Base-by-base conservation (phyloP, 2,113 vertebrate genomes). In the Gambusia holbrooki region DNA sequence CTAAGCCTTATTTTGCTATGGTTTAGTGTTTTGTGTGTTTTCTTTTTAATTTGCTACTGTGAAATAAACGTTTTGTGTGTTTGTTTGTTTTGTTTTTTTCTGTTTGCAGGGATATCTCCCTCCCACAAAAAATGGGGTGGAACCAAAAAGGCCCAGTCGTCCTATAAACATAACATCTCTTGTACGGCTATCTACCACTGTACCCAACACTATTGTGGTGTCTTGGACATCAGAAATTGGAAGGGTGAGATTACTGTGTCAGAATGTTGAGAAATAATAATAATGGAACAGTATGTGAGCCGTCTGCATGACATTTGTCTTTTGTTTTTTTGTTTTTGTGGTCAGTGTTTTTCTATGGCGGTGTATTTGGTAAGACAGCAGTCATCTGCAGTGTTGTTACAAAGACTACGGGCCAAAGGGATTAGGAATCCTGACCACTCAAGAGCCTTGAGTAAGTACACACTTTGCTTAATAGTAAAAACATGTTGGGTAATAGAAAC, bases 81-180 rank as follows among this genome's bases (percentile, higher is more conserved):
- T 77, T 42, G 2, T 14, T 10, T 14, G 73, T 9, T 15, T 77
- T 27, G 27, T 13, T 42, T 14, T 10, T 15, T 77, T 33, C 79
- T 66, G 5, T 58, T 65, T 71, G 35, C 68, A 99, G 98, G 98
- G 98, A 76, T 99, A 99, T 84, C 98, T 99, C 95, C 98, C 98
- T 90, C 98, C 98, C 89, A 99, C 97, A 95, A 99, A 99, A 96
- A 99, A 99, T 70, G 98, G 98, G 88, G 98, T 99, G 65, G 98
- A 99, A 96, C 98, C 98, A 96, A 99, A 99, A 96, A 96, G 98
- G 93, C 98, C 97, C 69, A 99, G 98, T 94, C 94, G 98, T 90
- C 96, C 98, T 84, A 98, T 99, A 90, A 99, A 99, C 88, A 98
- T 99, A 93, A 99, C 98, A 80, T 98, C 98, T 88, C 96, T 99